Percentiles rank a stretch among this genome's conserved stretches.
Conservation (phyloP, 2,113 vertebrate genomes). For the Colinus virginianus region DNA sequence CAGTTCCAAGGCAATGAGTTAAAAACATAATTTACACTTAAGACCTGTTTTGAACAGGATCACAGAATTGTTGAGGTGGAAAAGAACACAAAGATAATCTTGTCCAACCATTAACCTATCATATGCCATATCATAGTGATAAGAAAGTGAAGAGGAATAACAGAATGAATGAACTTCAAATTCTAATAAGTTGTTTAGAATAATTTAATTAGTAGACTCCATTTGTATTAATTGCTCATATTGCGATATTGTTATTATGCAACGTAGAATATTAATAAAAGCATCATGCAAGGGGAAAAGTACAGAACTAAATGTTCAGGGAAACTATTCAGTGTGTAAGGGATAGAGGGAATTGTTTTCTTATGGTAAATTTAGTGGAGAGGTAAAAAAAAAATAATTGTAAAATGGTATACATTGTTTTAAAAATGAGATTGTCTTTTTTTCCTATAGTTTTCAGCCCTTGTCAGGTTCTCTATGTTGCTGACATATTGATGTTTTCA, state of each 20-base stretch:
- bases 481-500: background rate
- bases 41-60: background rate
- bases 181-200: background rate
- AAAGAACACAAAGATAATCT: no score
- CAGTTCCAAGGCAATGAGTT: fast-evolving
- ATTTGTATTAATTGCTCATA: background rate
- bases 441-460: background rate
- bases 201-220: background rate
- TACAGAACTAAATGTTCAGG: background rate
- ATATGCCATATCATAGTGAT: background rate
- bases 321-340: background rate
- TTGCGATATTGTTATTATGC: background rate
- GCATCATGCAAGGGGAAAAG: background rate
- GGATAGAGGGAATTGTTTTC: background rate
- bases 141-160: background rate
- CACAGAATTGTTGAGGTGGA: no score
- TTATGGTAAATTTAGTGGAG: background rate
- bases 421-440: background rate
- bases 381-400: background rate
- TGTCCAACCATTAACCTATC: no score
- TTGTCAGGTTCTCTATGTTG: background rate
- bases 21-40: background rate
- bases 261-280: background rate
- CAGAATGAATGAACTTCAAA: background rate
- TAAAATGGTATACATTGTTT: background rate